A percentile compares a stretch with the other conserved stretches of the same genome.
phyloP scores from a whole-genome alignment of 2,113 vertebrate genomes.

The Nesoenas mayeri region DNA sequence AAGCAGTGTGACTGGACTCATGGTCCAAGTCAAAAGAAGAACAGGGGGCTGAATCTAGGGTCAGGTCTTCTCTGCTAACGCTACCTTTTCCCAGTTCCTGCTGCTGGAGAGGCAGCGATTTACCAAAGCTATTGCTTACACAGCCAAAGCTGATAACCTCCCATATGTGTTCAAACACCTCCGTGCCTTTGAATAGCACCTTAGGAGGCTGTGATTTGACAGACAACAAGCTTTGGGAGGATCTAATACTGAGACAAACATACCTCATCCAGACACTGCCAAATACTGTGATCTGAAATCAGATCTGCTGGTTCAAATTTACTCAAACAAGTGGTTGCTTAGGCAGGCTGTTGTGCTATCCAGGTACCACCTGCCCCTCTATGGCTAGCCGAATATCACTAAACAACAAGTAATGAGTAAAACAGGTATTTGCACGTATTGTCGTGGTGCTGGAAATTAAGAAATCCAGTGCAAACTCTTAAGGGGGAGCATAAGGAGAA shows the following conservation, averaged over 20 bases:
- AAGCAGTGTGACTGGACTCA: neutral
- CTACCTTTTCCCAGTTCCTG: neutral
- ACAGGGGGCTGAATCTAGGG: neutral
- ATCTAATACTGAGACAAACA: neutral
- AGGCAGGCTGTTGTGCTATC: neutral
- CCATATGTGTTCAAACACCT: fast-evolving
- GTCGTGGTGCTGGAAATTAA: neutral
- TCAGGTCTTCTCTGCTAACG: neutral
- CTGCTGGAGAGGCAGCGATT: neutral
- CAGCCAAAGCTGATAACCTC: neutral
- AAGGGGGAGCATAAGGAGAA: neutral
- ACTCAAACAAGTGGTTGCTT: neutral
- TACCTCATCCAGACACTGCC: neutral
- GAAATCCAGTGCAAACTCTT: neutral
- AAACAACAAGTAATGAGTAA: neutral
- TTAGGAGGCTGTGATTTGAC: neutral
- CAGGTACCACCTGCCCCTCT: neutral
- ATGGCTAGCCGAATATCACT: neutral
- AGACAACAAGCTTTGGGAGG: neutral
- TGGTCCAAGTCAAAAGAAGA: neutral
- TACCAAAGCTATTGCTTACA: neutral
- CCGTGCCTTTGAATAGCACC: neutral
- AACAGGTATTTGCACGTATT: neutral
- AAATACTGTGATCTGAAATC: neutral
- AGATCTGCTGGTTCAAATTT: neutral